A percentile compares a stretch with the other conserved stretches of the same genome.
Conservation (phyloP, 2,888 invertebrate species). For the Argyresthia goedartella region DNA sequence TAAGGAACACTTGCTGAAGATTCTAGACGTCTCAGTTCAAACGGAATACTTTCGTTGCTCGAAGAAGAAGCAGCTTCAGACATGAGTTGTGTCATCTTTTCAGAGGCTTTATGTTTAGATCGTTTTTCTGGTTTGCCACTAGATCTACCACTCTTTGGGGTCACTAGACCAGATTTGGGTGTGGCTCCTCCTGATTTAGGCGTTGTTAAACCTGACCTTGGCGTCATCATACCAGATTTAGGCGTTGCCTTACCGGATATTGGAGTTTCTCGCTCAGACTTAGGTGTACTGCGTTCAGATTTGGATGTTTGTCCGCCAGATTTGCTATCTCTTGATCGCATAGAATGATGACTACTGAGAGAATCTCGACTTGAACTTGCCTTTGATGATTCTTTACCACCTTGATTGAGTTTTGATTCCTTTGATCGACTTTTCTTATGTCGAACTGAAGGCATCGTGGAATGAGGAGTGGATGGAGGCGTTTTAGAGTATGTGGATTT, state of each 20-base stretch:
- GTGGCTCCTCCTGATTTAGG: constrained; percentile 57
- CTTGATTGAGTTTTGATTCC: constrained; percentile 53
- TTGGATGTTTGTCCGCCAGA: constrained; percentile 59
- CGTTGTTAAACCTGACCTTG: constrained; percentile 58
- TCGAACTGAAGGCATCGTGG: constrained; percentile 54
- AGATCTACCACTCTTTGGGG: constrained; percentile 72
- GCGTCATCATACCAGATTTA: constrained; percentile 58
- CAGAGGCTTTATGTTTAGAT: constrained; percentile 58
- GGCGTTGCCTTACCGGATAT: constrained; percentile 56
- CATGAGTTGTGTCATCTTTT: constrained; percentile 66
- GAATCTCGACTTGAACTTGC: constrained; percentile 64
- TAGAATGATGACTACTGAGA: constrained; percentile 62
- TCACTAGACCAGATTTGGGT: constrained; percentile 53
- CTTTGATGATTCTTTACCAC: constrained; percentile 48
- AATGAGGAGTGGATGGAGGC: constrained; percentile 61
- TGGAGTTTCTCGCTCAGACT: constrained; percentile 52
- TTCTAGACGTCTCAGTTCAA: constrained; percentile 60
- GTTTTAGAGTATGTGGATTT: constrained; percentile 64
- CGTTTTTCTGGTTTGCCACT: constrained; percentile 60
- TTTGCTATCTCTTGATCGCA: constrained; percentile 60
- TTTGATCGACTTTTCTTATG: constrained; percentile 62
- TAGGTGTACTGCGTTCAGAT: constrained; percentile 60
- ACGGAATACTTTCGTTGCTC: constrained; percentile 69
- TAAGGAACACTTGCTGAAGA: constrained; percentile 77
- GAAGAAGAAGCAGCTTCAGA: constrained; percentile 72